Base-by-base conservation (phyloP, 2,888 invertebrate genomes). In the Drosophila kuntzei region DNA sequence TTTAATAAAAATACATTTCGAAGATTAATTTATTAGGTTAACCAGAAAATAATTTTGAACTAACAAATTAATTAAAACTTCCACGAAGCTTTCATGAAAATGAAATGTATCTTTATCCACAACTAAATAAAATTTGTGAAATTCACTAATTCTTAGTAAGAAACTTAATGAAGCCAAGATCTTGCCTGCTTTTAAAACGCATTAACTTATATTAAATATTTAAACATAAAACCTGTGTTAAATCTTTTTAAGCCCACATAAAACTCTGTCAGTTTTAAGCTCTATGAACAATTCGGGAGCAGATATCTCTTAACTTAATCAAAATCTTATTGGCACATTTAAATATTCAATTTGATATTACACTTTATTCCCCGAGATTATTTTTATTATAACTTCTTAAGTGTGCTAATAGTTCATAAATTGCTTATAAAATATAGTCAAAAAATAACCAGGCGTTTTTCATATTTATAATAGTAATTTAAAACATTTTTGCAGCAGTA, bases 401-500 rank as follows among this genome's bases (percentile, higher is more conserved):
- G 2, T 20, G 18, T 1, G n/a, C 11, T 14, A 22, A 47, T 20
- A 46, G 18, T n/a, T 29, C 4, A 32, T 32, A 47, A 34, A 57
- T 43, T 34, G 3, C 8, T 22, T n/a, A 16, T 20, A 16, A n/a
- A 32, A 43, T n/a, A 29, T 34, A 4, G 39, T 2, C 1, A 4
- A 4, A n/a, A 20, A 12, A 32, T 7, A 18, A 37, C 27, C 8
- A 8, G 36, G 25, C 14, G 32, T 22, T 11, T 14, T 20, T 20
- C 34, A 18, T 44, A 37, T 18, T 37, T 11, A 53, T 3, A 16
- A 57, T 22, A 27, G 12, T 44, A 53, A 61, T 32, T 67, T 47
- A 58, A 44, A 32, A 41, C 36, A 55, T 11, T 69, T 43, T 34
- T 34, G 18, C 29, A 37, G 36, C 11, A 20, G 36, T 32, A 55